Percentiles rank a stretch among this genome's conserved stretches.
phyloP scores from a whole-genome alignment of 2,113 vertebrate species.

The Rhinogobius similis region DNA sequence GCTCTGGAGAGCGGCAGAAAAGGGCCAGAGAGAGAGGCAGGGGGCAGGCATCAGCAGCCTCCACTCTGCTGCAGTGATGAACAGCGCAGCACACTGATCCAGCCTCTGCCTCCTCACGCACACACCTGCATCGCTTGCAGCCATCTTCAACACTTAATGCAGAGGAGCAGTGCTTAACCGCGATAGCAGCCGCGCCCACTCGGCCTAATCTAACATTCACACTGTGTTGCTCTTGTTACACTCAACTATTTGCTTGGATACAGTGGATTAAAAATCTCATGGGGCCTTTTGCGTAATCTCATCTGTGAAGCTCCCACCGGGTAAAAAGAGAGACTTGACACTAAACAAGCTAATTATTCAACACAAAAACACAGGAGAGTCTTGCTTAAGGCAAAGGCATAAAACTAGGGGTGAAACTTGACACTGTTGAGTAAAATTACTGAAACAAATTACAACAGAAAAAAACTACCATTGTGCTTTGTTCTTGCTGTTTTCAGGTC shows the following conservation, averaged over 20 bases:
- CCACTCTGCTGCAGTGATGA: slow-evolving; percentile 79
- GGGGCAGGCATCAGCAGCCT: slow-evolving; percentile 59
- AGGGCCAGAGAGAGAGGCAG: slow-evolving; percentile 46
- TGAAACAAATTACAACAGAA: slow-evolving; percentile 2
- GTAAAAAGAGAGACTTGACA: slow-evolving; percentile 45
- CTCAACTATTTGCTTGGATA: slow-evolving; percentile 54
- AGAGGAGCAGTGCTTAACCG: slow-evolving; percentile 65
- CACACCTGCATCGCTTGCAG: slow-evolving; percentile 77
- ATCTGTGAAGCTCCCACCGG: slow-evolving; percentile 39
- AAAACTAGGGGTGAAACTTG: slow-evolving; percentile 43
- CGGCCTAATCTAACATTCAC: slow-evolving; percentile 65
- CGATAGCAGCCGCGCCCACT: slow-evolving; percentile 61
- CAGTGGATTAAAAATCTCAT: slow-evolving; percentile 61
- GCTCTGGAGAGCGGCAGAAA: slow-evolving; percentile 54
- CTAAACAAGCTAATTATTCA: slow-evolving; percentile 62
- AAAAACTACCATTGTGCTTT: slow-evolving; percentile 24
- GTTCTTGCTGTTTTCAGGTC: slow-evolving; percentile 39
- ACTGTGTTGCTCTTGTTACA: slow-evolving; percentile 57
- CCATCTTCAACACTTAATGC: slow-evolving; percentile 73
- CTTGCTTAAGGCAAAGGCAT: slow-evolving; percentile 45
- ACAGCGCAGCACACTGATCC: slow-evolving; percentile 73
- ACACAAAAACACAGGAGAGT: slow-evolving; percentile 58
- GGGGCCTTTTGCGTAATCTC: slow-evolving; percentile 61
- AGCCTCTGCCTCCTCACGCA: slow-evolving; percentile 56
- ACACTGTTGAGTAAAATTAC: slow-evolving; percentile 18